Conservation (phyloP, 2,113 vertebrate species). For the Cephalophus harveyi region DNA sequence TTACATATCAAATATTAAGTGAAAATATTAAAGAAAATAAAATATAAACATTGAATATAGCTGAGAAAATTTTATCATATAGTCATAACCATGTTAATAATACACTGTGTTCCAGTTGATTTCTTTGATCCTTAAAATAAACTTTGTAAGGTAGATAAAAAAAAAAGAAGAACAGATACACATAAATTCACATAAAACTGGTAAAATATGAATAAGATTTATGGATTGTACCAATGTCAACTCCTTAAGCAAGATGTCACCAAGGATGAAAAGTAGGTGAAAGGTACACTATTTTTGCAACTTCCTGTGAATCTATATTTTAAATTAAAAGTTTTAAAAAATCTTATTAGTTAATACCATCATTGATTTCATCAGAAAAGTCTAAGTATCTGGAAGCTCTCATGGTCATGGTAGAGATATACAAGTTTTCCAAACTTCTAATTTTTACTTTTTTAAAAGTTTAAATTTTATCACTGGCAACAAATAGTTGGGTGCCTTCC, state of each 20-base stretch:
- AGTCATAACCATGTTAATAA: neutral
- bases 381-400: neutral
- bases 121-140: neutral
- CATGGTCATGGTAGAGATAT: neutral
- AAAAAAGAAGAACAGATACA: neutral
- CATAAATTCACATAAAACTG: neutral
- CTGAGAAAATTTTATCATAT: neutral
- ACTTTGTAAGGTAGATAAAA: neutral
- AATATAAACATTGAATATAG: neutral
- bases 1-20: neutral
- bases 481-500: neutral
- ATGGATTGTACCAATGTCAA: neutral
- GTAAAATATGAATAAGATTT: neutral
- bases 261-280: neutral
- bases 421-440: neutral
- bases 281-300: neutral
- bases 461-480: neutral
- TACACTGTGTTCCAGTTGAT: neutral
- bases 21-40: neutral
- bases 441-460: neutral
- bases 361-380: neutral
- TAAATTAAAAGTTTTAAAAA: neutral
- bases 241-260: neutral
- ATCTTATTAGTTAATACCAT: neutral
- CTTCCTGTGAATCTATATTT: neutral